phyloP scores from a whole-genome alignment of 2,888 invertebrate genomes.

The Nysson spinosus region DNA sequence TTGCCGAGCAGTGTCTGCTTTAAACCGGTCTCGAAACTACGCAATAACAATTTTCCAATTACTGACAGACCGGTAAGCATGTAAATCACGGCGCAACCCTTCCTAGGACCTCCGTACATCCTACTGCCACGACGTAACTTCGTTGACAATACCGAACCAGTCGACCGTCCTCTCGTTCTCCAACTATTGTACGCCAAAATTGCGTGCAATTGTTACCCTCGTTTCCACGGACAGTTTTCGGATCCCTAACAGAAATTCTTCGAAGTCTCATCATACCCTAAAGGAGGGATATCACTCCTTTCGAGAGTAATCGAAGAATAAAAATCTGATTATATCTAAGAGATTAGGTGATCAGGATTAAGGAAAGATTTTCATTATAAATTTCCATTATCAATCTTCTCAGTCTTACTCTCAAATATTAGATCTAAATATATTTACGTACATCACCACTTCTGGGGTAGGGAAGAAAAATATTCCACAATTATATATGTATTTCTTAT shows the following conservation, averaged over 20 bases:
- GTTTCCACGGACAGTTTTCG: not conserved
- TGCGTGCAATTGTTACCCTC: not conserved
- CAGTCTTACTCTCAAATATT: no score
- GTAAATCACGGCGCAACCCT: conserved; percentile 44
- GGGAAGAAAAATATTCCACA: no score
- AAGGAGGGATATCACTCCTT: not conserved
- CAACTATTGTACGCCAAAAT: conserved; percentile 6
- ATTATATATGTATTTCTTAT: no score
- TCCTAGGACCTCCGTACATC: not conserved
- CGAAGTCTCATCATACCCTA: not conserved
- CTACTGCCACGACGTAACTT: not conserved
- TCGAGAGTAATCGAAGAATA: no score
- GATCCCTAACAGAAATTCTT: not conserved
- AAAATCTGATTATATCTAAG: no score
- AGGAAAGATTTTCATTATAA: no score
- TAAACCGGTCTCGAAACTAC: conserved; percentile 14
- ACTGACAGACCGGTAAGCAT: conserved; percentile 44
- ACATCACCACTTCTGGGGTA: no score
- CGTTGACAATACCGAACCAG: conserved; percentile 10
- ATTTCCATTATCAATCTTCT: no score
- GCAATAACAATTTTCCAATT: conserved; percentile 56
- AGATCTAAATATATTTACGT: no score
- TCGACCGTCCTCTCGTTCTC: conserved; percentile 8
- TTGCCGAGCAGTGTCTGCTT: not conserved
- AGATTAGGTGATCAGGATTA: no score